Percentiles rank a stretch among this genome's conserved stretches.
Evolutionary conservation across 2,797 vertebrate genomes (phyloP).

Genomic region (Masticophis lateralis): DNA sequence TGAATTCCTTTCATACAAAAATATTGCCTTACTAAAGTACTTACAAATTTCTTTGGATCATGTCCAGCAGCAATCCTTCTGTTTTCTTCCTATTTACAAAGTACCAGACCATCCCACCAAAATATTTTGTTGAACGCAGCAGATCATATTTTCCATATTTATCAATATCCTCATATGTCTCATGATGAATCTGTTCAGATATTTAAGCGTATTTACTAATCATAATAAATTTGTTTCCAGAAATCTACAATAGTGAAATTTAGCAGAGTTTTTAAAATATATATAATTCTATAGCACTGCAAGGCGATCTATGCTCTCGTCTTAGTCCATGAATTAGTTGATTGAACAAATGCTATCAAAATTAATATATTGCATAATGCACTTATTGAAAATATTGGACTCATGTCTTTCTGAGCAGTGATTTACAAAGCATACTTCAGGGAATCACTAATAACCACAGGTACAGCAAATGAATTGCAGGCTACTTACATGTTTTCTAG

Average conservation of each 20-base stretch:
- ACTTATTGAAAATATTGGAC: not conserved
- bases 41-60: constrained; percentile 90
- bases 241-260: not conserved
- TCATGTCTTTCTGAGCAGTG: not conserved
- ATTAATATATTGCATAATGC: not conserved
- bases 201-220: not conserved
- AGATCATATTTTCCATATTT: constrained; percentile 82
- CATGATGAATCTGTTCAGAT: constrained; percentile 76
- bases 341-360: not conserved
- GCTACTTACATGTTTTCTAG: not conserved
- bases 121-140: constrained; percentile 88
- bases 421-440: not conserved
- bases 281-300: not conserved
- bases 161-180: constrained; percentile 87
- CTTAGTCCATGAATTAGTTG: not conserved
- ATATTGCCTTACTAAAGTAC: constrained; percentile 50
- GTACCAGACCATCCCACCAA: constrained; percentile 91
- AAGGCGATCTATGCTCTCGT: not conserved
- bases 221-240: not conserved
- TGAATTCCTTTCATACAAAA: constrained; percentile 77
- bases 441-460: not conserved
- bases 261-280: not conserved
- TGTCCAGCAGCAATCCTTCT: constrained; percentile 89
- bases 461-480: not conserved
- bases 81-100: constrained; percentile 77